Percentiles rank a stretch among this genome's conserved stretches.
Conservation (phyloP, 2,797 vertebrate species). For the Phalloptychus januarius region DNA sequence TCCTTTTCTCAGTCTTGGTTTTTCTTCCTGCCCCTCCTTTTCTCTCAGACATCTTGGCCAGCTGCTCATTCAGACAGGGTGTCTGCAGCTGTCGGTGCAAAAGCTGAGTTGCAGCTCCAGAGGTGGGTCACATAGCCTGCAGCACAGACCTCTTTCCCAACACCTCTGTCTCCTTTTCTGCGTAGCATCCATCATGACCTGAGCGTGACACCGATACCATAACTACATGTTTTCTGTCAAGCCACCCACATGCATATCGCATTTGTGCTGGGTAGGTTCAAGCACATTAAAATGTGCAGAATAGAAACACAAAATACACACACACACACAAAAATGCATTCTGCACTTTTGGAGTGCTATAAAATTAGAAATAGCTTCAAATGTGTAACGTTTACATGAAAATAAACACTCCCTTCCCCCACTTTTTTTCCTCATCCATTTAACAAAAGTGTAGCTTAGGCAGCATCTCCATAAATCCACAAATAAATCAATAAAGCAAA, state of each 20-base stretch:
- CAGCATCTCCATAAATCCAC: slow-evolving; percentile 43
- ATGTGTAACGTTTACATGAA: slow-evolving; percentile 43
- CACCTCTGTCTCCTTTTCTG: slow-evolving; percentile 58
- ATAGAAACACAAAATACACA: slow-evolving; percentile 10
- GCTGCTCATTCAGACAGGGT: slow-evolving; percentile 74
- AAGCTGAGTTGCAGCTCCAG: slow-evolving; percentile 49
- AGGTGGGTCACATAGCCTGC: slow-evolving; percentile 46
- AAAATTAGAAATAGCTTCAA: slow-evolving; percentile 47
- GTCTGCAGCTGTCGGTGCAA: slow-evolving; percentile 68
- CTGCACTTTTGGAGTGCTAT: slow-evolving; percentile 22
- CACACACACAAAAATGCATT: slow-evolving; percentile 24
- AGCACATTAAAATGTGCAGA: neutral
- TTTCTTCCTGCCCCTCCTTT: slow-evolving; percentile 38
- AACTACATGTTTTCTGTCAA: slow-evolving; percentile 40
- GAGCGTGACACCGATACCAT: slow-evolving; percentile 49
- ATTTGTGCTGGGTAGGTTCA: slow-evolving; percentile 7
- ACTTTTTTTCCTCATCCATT: slow-evolving; percentile 15
- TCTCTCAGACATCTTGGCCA: slow-evolving; percentile 71
- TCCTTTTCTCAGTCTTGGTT: slow-evolving; percentile 39
- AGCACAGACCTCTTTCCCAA: slow-evolving; percentile 56
- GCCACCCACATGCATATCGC: slow-evolving; percentile 43
- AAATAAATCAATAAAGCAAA: slow-evolving; percentile 63
- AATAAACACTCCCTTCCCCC: slow-evolving; percentile 42
- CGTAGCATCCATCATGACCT: slow-evolving; percentile 55
- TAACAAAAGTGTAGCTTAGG: slow-evolving; percentile 59